Evolutionary conservation across 2,888 invertebrate species (phyloP), one percentile per base, ranked within the genome.

Genomic region (Dromius quadrimaculatus): DNA sequence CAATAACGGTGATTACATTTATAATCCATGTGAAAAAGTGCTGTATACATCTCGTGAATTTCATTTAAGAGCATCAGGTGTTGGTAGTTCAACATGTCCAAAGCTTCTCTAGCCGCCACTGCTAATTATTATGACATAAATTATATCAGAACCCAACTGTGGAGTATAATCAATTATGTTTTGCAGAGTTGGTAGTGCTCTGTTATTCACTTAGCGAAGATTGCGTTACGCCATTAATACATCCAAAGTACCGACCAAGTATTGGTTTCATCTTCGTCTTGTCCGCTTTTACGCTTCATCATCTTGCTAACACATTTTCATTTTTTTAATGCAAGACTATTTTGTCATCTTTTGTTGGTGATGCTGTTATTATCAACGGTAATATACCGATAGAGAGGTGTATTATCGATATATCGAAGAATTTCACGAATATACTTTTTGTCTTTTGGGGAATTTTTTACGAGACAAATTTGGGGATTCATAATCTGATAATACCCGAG

Each of bases 71-170:
- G 43, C 43, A 41, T 13, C 70, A 70, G 70, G 70, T 70, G 71
- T 72, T 72, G 71, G 71, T 72, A 72, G 72, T 73, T 72, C 74
- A 74, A 74, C 74, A 72, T 73, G 75, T 74, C 23, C 45, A 13
- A 23, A 20, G 6, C 47, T n/a, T n/a, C n/a, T n/a, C n/a, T n/a
- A n/a, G 1, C 47, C 1, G 19, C 47, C 78, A 77, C 77, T 77
- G 76, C 79, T 80, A 78, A 80, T 81, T 79, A 79, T 80, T 80
- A 79, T 78, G 78, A 80, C 79, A 79, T 80, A 79, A 81, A 81
- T 81, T 80, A 78, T 77, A 80, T 79, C 79, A 80, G 79, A 81
- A 80, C 79, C 79, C 76, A 73, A 45, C 61, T 62, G 47, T 28
- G 50, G 62, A 77, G 74, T 75, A 77, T 79, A 77, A 80, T 80